A percentile compares a stretch with the other conserved stretches of the same genome.
Evolutionary conservation across 2,888 invertebrate species (phyloP).

Genomic region (Hyposoter dolosus): DNA sequence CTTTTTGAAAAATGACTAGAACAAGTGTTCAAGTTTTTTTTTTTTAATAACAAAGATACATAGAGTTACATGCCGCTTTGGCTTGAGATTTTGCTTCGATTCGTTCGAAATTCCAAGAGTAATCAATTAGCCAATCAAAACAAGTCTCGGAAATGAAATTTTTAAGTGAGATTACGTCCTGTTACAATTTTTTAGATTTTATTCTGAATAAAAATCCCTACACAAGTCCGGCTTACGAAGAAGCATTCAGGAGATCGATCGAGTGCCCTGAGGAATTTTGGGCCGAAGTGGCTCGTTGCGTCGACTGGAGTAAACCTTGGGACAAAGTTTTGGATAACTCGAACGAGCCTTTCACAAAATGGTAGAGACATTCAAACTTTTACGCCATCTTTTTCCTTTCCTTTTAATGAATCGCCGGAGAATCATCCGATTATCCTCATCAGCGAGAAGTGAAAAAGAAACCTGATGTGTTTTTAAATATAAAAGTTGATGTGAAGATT

Average conservation of each 20-base stretch:
- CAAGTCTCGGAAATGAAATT: not conserved
- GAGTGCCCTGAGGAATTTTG: slow-evolving; percentile 94
- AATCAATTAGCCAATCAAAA: too few species aligned
- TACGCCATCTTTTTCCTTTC: not conserved
- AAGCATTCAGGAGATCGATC: slow-evolving; percentile 89
- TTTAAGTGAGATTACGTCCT: not conserved
- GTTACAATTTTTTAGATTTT: slow-evolving; percentile 73
- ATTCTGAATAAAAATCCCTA: slow-evolving; percentile 78
- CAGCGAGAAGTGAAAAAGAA: slow-evolving; percentile 8
- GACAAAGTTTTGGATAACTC: slow-evolving; percentile 93
- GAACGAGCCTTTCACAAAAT: slow-evolving; percentile 95
- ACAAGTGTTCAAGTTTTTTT: too few species aligned
- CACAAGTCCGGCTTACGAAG: slow-evolving; percentile 86
- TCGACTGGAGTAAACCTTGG: slow-evolving; percentile 95
- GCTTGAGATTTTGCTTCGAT: too few species aligned
- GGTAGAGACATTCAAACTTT: slow-evolving; percentile 86
- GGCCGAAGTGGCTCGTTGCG: slow-evolving; percentile 90
- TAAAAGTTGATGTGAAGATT: not conserved
- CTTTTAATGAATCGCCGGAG: not conserved
- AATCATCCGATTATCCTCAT: not conserved
- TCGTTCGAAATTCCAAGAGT: too few species aligned
- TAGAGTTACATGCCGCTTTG: too few species aligned
- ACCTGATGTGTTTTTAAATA: not conserved
- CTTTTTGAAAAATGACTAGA: too few species aligned
- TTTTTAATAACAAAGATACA: too few species aligned